These are phyloP conservation scores for Papilio polyxenes DNA, from an alignment of 1,140 invertebrate species.

Conservation along the genomic window DNA sequence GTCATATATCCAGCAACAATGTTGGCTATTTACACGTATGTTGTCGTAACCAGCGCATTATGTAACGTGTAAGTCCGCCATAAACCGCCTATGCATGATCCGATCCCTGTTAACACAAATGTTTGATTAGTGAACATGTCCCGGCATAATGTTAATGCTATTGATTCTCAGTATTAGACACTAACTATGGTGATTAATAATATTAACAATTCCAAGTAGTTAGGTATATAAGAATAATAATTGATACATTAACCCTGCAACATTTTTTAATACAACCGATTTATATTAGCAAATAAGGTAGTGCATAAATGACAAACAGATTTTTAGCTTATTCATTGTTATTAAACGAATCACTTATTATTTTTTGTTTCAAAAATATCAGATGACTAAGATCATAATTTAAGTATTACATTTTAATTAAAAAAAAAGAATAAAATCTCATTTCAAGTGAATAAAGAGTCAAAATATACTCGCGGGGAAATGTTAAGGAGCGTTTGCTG, in stretches of 20 bases:
- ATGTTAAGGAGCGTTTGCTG: conserved; percentile 6
- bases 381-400: not conserved
- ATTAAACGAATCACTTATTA: no score
- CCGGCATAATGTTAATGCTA: conserved; percentile 35
- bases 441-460: not conserved
- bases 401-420: conserved; percentile 10
- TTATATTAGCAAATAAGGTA: not conserved
- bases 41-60: conserved; percentile 6
- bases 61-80: conserved; percentile 22
- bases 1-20: not conserved
- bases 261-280: not conserved
- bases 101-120: conserved; percentile 37
- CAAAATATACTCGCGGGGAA: conserved; percentile 12
- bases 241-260: not conserved
- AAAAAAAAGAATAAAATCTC: conserved; percentile 5
- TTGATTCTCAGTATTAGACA: conserved; percentile 22
- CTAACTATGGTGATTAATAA: conserved; percentile 22
- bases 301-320: not conserved
- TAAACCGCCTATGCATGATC: conserved; percentile 30
- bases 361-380: not conserved
- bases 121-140: conserved; percentile 39
- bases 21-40: conserved; percentile 1
- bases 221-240: not conserved
- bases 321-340: not conserved
- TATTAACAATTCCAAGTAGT: not conserved